Evolutionary conservation across 2,797 vertebrate species (phyloP).

Genomic region (Chrosomus eos): DNA sequence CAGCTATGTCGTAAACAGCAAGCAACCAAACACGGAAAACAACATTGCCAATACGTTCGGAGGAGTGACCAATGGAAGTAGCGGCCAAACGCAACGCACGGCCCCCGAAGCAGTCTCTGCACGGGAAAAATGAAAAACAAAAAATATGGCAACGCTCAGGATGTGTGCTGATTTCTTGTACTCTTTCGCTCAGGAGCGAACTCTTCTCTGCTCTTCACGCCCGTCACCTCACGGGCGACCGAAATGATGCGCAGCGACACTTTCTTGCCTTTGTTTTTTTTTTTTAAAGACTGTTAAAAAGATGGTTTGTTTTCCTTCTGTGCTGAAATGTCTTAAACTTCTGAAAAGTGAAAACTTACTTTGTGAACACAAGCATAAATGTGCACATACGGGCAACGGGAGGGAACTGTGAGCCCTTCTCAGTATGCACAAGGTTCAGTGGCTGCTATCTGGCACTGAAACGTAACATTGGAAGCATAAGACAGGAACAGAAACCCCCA

Average conservation of each 20-base stretch:
- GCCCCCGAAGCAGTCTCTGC: conserved; percentile 71
- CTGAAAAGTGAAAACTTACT: conserved; percentile 64
- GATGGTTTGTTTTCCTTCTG: conserved; percentile 70
- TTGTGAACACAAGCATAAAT: conserved; percentile 72
- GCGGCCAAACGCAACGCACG: conserved; percentile 59
- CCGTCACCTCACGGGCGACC: conserved; percentile 72
- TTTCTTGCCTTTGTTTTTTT: conserved; percentile 80
- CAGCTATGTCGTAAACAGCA: conserved; percentile 69
- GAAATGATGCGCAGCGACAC: conserved; percentile 81
- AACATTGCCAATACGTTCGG: conserved; percentile 70
- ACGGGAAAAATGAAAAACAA: neutral
- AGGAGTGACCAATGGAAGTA: conserved; percentile 66
- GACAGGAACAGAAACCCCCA: conserved; percentile 64
- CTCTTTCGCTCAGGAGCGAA: conserved; percentile 76
- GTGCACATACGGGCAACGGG: conserved; percentile 70
- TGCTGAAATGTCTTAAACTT: conserved; percentile 77
- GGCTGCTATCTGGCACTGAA: conserved; percentile 79
- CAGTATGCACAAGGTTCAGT: conserved; percentile 84
- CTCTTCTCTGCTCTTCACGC: conserved; percentile 73
- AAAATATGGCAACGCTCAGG: conserved; percentile 38
- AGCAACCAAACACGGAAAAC: conserved; percentile 67
- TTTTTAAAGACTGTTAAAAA: conserved; percentile 64
- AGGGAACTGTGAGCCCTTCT: conserved; percentile 66
- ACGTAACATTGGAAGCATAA: conserved; percentile 79
- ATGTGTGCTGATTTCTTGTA: conserved; percentile 66